These are phyloP conservation scores for Archips crataeganus DNA, from an alignment of 2,888 invertebrate species.

Conservation along the genomic window DNA sequence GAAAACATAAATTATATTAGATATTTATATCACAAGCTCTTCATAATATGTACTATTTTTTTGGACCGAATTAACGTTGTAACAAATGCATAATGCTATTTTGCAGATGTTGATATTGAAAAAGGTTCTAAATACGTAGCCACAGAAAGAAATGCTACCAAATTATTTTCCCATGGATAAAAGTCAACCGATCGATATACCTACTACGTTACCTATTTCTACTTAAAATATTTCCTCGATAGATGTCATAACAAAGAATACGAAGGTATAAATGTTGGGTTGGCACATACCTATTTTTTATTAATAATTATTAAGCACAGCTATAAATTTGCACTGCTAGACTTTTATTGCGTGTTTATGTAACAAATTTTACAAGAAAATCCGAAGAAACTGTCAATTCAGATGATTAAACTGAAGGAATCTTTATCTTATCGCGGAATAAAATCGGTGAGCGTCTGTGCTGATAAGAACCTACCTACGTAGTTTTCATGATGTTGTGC, in stretches of 20 bases:
- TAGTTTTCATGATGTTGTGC: slow-evolving; percentile 18
- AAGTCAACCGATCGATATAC: background rate
- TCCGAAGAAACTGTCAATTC: slow-evolving; percentile 41
- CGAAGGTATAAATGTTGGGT: background rate
- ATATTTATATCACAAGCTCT: background rate
- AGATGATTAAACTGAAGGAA: slow-evolving; percentile 43
- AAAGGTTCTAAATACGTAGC: too few species aligned
- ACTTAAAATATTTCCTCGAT: background rate
- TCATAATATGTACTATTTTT: background rate
- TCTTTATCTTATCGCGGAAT: slow-evolving; percentile 60
- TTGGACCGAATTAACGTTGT: background rate
- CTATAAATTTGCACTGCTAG: slow-evolving; percentile 2
- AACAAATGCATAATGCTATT: background rate
- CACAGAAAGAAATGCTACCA: background rate
- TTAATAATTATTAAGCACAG: slow-evolving; percentile 6
- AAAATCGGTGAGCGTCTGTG: slow-evolving; percentile 51
- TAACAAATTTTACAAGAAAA: slow-evolving; percentile 10
- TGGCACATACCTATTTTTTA: background rate
- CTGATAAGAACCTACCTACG: slow-evolving; percentile 47
- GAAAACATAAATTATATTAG: background rate
- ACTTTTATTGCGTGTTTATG: background rate
- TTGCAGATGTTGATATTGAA: too few species aligned
- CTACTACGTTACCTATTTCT: background rate
- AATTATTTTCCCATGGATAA: background rate
- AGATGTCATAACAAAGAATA: background rate